Conservation (phyloP, 2,113 vertebrate genomes). For the Plestiodon gilberti region DNA sequence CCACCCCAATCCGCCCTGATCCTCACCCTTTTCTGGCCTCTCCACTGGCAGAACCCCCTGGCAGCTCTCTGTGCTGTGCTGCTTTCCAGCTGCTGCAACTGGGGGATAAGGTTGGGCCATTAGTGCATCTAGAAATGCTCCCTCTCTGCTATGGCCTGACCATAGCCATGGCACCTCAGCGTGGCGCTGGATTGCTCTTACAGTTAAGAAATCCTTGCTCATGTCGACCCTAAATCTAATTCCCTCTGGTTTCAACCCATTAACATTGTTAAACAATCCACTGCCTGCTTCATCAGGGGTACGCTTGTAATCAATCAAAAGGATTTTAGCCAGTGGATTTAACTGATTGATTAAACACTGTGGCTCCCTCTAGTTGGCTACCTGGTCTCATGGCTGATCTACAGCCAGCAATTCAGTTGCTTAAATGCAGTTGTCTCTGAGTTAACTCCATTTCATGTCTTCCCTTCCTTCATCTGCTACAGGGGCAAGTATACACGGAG, state of each 20-base stretch:
- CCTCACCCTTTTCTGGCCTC: no score
- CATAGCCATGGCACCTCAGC: no score
- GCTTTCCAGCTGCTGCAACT: no score
- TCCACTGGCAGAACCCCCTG: no score
- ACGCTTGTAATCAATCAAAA: not conserved
- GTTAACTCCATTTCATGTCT: not conserved
- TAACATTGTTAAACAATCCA: not conserved
- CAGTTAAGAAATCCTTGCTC: no score
- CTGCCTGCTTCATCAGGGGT: not conserved
- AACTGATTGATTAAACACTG: not conserved
- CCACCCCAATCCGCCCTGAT: no score
- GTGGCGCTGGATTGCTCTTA: no score
- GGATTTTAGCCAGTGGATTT: not conserved
- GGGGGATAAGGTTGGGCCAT: no score
- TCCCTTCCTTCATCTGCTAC: not conserved
- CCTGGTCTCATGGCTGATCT: not conserved
- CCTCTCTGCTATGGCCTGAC: no score
- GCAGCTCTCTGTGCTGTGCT: no score
- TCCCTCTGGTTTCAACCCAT: not conserved
- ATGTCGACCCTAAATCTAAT: no score
- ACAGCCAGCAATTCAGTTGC: not conserved
- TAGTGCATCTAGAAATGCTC: no score
- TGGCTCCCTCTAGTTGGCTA: not conserved
- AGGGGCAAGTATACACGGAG: slow-evolving; percentile 51
- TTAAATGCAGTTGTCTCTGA: not conserved